A percentile compares a stretch with the other conserved stretches of the same genome.
Evolutionary conservation across 2,888 invertebrate species (phyloP).

Genomic region (Watsonalla cultraria): DNA sequence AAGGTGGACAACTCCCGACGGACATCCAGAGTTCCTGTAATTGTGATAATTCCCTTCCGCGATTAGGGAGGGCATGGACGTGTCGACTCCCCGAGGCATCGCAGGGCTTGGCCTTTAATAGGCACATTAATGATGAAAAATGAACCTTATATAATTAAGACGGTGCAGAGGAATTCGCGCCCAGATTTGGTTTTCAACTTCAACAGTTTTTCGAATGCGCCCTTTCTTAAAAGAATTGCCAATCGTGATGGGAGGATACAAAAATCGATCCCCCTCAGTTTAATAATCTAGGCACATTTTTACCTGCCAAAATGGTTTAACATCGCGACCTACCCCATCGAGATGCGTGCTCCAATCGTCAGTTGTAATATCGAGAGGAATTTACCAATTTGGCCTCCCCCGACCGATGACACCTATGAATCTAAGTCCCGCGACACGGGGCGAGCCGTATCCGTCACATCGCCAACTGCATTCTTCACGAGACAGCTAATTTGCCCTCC

Average conservation of each 20-base stretch:
- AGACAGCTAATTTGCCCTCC: slow-evolving; percentile 71
- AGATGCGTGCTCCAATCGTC: not conserved
- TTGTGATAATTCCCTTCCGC: not conserved
- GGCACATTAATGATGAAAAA: not conserved
- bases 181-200: too few relatives aligned
- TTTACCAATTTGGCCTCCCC: slow-evolving; percentile 64
- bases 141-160: not conserved
- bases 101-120: not conserved
- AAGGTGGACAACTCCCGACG: not conserved
- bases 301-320: not conserved
- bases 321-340: not conserved
- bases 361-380: slow-evolving; percentile 52
- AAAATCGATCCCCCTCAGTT: not conserved
- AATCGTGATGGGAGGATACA: not conserved
- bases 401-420: slow-evolving; percentile 68
- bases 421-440: slow-evolving; percentile 51
- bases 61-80: not conserved
- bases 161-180: not conserved
- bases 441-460: slow-evolving; percentile 60
- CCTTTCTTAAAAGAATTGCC: not conserved
- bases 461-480: slow-evolving; percentile 68
- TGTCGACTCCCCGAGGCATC: not conserved
- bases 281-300: not conserved
- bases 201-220: too few relatives aligned
- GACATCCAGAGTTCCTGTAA: not conserved